A percentile compares a stretch with the other conserved stretches of the same genome.
Conservation (phyloP, 2,797 vertebrate genomes). For the Tapirus indicus region DNA sequence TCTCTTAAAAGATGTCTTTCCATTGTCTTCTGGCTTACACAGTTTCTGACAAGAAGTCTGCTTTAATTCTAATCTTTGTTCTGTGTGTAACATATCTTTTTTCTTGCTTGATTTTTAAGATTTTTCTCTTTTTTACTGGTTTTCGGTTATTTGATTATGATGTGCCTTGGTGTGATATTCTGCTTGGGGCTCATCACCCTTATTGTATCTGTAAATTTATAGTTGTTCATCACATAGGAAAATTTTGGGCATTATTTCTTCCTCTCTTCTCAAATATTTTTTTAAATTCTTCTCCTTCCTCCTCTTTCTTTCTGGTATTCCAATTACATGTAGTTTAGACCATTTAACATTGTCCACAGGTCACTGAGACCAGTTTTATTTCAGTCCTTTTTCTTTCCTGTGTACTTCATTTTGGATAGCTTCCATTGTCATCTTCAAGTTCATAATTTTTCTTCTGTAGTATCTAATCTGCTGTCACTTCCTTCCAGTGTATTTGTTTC, state of each 20-base stretch:
- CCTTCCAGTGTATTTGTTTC: background rate
- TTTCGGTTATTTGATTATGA: constrained; percentile 11
- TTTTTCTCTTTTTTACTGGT: background rate
- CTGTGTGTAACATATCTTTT: background rate
- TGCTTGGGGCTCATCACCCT: background rate
- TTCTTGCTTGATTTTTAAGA: background rate
- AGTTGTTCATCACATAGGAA: background rate
- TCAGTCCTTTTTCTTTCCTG: background rate
- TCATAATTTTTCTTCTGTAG: constrained; percentile 16
- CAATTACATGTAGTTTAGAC: background rate
- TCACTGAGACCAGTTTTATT: background rate
- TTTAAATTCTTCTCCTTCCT: background rate
- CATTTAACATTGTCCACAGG: background rate
- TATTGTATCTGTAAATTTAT: background rate
- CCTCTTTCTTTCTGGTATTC: background rate
- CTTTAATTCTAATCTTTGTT: background rate
- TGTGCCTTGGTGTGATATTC: background rate
- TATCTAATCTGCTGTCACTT: background rate
- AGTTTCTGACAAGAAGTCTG: background rate
- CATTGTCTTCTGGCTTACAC: background rate
- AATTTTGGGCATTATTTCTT: background rate
- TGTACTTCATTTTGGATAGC: background rate
- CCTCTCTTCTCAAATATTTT: constrained; percentile 27
- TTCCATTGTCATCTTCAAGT: background rate
- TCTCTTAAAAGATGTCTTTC: background rate